Base-by-base conservation (phyloP, 2,888 invertebrate genomes). In the Lasioglossum zephyrum region DNA sequence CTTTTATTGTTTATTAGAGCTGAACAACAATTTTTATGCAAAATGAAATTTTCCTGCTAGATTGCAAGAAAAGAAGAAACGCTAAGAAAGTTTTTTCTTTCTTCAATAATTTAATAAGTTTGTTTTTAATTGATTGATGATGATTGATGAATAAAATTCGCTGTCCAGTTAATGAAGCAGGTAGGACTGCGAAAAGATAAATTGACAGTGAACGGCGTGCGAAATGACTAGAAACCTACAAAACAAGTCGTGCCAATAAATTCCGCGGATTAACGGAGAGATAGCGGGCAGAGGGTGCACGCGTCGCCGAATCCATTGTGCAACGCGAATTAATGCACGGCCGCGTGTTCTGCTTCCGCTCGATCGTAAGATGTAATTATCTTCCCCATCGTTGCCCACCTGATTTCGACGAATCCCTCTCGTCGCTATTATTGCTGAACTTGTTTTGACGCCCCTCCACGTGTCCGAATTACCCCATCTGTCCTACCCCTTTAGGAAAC, bases 321-420 rank as follows among this genome's bases (percentile, higher is more conserved):
- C 75, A 11, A 53, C 70, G 66, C 70, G 82, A 89, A 87, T 90
- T 86, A 82, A 84, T 81, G 84, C 86, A 75, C 76, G 63, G 69
- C 39, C 87, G 84, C 72, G 85, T 76, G 49, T 82, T 79, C 77
- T 78, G 73, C 57, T 73, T 76, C 69, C 82, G 53, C 69, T 82
- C 82, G 72, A 74, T 88, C 81, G 81, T 77, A 82, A 85, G 84
- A 84, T 84, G 84, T 77, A 87, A 90, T 90, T 89, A 89, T 69
- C 47, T 73, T 70, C 76, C 70, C 53, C 66, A 80, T 80, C 83
- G 85, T 79, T 77, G 73, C 36, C 69, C 74, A 39, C 66, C 22
- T 69, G 78, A 85, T 81, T 81, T 47, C 31, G 47, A 47, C 16
- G 79, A 73, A 66, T 57, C n/a, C 11, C 31, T 18, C 41, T 60